phyloP scores from a whole-genome alignment of 2,797 vertebrate species.

The Spondyliosoma cantharus region DNA sequence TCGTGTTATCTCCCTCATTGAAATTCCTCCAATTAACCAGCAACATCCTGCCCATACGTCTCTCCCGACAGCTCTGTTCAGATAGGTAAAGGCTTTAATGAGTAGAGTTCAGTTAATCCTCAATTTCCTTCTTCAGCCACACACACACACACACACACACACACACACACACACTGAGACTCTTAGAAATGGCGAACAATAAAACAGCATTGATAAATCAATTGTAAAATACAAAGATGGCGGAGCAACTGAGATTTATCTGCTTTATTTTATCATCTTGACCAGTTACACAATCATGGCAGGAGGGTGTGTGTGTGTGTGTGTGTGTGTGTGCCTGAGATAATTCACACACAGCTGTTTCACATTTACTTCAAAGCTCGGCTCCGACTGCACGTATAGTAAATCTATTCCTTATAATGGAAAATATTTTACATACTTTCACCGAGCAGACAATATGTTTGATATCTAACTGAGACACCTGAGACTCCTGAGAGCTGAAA shows the following conservation, averaged over 20 bases:
- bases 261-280: conserved; percentile 57
- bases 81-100: neutral
- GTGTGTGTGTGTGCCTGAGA: conserved; percentile 19
- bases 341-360: conserved; percentile 71
- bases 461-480: neutral
- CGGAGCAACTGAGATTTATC: conserved; percentile 58
- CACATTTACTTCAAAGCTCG: conserved; percentile 69
- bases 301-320: conserved; percentile 67
- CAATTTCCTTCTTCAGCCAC: neutral
- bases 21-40: conserved; percentile 10
- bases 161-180: neutral
- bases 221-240: conserved; percentile 2
- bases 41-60: conserved; percentile 8
- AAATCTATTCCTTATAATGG: conserved; percentile 23
- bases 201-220: conserved; percentile 9
- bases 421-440: conserved; percentile 27
- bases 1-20: conserved; percentile 19
- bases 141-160: neutral
- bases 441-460: neutral
- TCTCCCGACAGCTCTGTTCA: neutral
- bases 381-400: conserved; percentile 1
- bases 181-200: neutral
- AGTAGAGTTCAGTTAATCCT: conserved; percentile 2
- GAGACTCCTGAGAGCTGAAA: conserved; percentile 3
- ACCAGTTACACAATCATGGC: conserved; percentile 62